Conservation (phyloP, 2,113 vertebrate genomes). For the Bos indicus region DNA sequence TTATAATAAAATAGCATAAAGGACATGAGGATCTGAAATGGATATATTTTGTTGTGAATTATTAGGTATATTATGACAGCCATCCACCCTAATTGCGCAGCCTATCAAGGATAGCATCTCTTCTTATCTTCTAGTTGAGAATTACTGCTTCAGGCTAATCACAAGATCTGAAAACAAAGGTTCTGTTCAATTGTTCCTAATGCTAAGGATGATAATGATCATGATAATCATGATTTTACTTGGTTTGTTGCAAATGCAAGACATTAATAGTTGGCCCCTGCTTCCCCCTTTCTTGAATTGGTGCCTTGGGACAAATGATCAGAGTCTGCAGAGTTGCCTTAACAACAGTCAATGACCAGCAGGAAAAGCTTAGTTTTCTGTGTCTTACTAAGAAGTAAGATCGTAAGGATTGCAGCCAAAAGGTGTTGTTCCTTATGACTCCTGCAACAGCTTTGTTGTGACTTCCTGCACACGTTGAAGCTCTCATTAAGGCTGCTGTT, state of each 20-base stretch:
- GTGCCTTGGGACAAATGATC: constrained; percentile 19
- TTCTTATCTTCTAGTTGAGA: not conserved
- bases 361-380: constrained; percentile 10
- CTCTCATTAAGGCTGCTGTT: not conserved
- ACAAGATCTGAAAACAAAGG: not conserved
- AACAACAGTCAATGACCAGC: not conserved
- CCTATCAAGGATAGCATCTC: not conserved
- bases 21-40: not conserved
- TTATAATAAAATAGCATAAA: not conserved
- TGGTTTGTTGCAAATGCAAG: not conserved
- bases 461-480: not conserved
- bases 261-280: not conserved
- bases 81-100: not conserved
- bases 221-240: not conserved
- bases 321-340: not conserved
- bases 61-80: not conserved
- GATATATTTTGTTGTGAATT: not conserved
- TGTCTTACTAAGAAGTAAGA: not conserved
- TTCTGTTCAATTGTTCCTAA: not conserved
- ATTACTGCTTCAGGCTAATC: not conserved
- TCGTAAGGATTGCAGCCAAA: constrained; percentile 8
- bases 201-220: not conserved
- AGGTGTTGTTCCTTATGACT: constrained; percentile 4
- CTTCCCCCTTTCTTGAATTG: not conserved
- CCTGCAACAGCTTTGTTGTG: not conserved